Evolutionary conservation across 2,797 vertebrate species (phyloP).

Genomic region (Tokudaia tokunoshimensis): DNA sequence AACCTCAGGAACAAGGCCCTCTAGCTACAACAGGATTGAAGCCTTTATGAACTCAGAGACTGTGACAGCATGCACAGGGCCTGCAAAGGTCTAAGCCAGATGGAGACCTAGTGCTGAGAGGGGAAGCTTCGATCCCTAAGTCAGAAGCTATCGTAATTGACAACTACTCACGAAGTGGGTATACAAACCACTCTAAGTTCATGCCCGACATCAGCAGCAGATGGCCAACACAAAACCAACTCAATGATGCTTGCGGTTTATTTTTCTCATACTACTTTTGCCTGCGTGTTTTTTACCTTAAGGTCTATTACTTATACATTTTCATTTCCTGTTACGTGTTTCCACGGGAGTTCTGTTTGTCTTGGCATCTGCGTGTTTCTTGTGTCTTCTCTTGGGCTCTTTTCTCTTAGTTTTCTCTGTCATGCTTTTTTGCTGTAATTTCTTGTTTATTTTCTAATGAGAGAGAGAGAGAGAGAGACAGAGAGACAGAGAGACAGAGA

Average conservation of each 20-base stretch:
- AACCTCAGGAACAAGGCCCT: no score
- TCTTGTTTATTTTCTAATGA: neutral
- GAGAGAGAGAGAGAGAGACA: neutral
- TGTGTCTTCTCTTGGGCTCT: neutral
- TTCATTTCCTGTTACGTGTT: neutral
- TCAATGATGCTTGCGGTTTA: no score
- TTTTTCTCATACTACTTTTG: no score
- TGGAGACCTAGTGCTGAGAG: no score
- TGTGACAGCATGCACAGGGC: no score
- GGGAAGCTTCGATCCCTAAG: no score
- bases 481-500: neutral
- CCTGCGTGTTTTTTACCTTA: no score
- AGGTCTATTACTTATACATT: neutral
- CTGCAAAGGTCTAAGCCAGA: no score
- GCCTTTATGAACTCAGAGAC: no score
- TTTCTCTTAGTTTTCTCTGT: neutral
- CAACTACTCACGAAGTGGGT: no score
- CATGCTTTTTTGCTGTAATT: neutral
- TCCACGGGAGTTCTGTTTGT: neutral
- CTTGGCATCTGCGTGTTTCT: neutral
- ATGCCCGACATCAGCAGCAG: neutral
- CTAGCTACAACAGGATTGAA: no score
- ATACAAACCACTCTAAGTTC: no score
- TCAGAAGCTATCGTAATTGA: neutral
- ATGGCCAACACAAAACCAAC: neutral